phyloP scores from a whole-genome alignment of 2,113 vertebrate species.

The Gadus macrocephalus region DNA sequence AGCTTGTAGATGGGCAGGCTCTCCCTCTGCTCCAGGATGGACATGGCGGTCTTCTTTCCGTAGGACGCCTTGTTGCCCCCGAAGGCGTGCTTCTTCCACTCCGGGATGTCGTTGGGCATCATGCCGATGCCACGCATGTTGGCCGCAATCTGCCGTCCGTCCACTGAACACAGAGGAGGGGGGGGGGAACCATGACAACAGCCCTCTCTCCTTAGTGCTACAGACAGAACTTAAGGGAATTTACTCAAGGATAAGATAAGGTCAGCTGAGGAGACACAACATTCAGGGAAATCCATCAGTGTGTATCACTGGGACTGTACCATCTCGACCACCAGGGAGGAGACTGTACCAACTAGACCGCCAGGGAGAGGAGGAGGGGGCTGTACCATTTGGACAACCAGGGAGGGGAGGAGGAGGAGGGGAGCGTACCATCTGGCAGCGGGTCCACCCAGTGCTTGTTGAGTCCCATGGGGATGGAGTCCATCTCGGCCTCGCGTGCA shows the following conservation, averaged over 20 bases:
- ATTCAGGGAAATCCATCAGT: too few relatives aligned
- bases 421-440: conserved; percentile 85
- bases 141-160: conserved; percentile 95
- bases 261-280: too few relatives aligned
- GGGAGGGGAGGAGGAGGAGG: too few relatives aligned
- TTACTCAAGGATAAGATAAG: too few relatives aligned
- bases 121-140: conserved; percentile 99
- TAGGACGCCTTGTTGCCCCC: conserved; percentile 98
- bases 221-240: too few relatives aligned
- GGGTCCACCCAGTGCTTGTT: conserved; percentile 99
- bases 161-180: conserved; percentile 67
- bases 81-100: conserved; percentile 99
- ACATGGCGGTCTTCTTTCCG: conserved; percentile 93
- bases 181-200: too few relatives aligned
- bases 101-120: conserved; percentile 98
- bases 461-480: conserved; percentile 98
- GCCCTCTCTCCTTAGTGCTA: too few relatives aligned
- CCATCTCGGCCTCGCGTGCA: conserved; percentile 96
- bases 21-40: conserved; percentile 96
- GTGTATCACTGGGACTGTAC: too few relatives aligned
- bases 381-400: too few relatives aligned
- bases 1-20: conserved; percentile 96
- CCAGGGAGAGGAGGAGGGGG: too few relatives aligned
- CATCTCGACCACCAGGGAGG: too few relatives aligned
- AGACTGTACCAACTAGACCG: too few relatives aligned